Percentiles rank a stretch among this genome's conserved stretches.
Evolutionary conservation across 2,888 invertebrate species (phyloP).

Genomic region (Nudaria mundana): DNA sequence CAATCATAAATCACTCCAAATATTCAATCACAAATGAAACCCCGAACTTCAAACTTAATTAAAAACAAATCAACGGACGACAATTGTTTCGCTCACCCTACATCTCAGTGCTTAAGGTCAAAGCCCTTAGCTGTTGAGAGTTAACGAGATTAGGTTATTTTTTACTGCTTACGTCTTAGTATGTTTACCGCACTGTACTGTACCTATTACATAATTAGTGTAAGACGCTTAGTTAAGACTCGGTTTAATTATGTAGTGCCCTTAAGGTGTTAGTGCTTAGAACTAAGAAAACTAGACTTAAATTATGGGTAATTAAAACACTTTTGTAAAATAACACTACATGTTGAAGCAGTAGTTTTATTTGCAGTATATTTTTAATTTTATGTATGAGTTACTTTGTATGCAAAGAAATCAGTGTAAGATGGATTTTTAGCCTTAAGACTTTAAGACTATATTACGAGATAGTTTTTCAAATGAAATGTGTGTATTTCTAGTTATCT

Average conservation of each 20-base stretch:
- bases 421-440: no score
- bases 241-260: neutral
- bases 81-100: constrained; percentile 33
- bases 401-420: no score
- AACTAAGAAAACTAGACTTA: neutral
- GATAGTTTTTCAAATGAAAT: no score
- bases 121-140: constrained; percentile 46
- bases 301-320: no score
- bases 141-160: constrained; percentile 48
- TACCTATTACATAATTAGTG: constrained; percentile 8
- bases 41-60: constrained; percentile 34
- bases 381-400: no score
- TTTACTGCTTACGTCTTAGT: constrained; percentile 37
- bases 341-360: no score
- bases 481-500: no score
- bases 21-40: constrained; percentile 34
- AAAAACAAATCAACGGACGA: constrained; percentile 34
- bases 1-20: constrained; percentile 34
- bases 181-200: constrained; percentile 17
- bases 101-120: constrained; percentile 36
- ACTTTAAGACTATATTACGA: no score
- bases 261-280: neutral
- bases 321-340: no score
- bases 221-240: neutral
- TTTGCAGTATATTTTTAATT: no score